A percentile compares a stretch with the other conserved stretches of the same genome.
These are phyloP conservation scores for Manis javanica DNA, from an alignment of 2,797 vertebrate genomes.

Conservation along the genomic window DNA sequence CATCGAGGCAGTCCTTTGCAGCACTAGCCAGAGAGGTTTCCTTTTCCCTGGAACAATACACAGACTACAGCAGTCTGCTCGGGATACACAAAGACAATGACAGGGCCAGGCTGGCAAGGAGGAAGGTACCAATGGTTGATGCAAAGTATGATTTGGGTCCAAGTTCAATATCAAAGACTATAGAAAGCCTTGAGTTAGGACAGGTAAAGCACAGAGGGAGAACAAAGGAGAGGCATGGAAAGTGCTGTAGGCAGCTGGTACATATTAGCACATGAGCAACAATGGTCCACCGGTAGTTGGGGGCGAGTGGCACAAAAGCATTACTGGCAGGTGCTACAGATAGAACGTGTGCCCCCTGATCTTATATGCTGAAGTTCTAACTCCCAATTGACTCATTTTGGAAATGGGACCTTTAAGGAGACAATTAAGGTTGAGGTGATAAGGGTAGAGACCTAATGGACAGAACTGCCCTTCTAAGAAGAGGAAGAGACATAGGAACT, in stretches of 20 bases:
- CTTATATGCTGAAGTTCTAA: not conserved
- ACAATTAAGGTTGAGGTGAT: not conserved
- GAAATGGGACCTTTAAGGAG: not conserved
- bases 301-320: not conserved
- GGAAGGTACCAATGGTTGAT: not conserved
- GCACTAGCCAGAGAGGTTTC: not conserved
- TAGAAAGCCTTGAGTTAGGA: not conserved
- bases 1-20: not conserved
- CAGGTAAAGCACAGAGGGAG: not conserved
- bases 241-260: not conserved
- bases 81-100: not conserved
- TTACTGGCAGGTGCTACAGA: not conserved
- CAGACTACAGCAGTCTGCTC: not conserved
- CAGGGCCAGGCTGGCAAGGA: not conserved
- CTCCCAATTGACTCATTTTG: not conserved
- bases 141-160: not conserved
- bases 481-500: not conserved
- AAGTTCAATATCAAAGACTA: not conserved
- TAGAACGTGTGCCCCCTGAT: not conserved
- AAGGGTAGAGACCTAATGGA: not conserved
- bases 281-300: not conserved
- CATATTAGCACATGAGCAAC: accelerated
- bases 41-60: not conserved
- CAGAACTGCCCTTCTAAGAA: not conserved
- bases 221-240: not conserved